These are phyloP conservation scores for Stegodyphus mimosarum DNA, from an alignment of 1,140 invertebrate species.

Conservation along the genomic window DNA sequence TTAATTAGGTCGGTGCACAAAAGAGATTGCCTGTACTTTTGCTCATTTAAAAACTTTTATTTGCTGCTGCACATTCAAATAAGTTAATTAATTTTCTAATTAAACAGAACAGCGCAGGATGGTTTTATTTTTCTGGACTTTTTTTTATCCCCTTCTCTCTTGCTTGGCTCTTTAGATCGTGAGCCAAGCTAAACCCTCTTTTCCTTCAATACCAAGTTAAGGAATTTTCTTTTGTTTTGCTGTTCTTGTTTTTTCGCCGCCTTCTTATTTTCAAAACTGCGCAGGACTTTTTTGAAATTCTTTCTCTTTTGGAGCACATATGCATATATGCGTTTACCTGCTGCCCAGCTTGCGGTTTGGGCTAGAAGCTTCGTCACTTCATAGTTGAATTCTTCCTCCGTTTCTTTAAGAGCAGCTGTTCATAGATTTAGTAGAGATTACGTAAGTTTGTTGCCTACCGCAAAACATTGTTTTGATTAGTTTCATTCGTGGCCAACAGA, in stretches of 20 bases:
- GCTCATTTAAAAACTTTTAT: slow-evolving; percentile 61
- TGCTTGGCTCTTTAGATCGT: slow-evolving; percentile 15
- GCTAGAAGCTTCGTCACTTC: no score
- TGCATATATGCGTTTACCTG: slow-evolving; percentile 42
- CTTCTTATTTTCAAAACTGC: slow-evolving; percentile 16
- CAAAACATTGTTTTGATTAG: no score
- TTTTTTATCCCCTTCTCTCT: slow-evolving; percentile 1
- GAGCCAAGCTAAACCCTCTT: slow-evolving; percentile 35
- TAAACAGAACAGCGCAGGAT: slow-evolving; percentile 58
- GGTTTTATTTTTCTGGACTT: slow-evolving; percentile 41
- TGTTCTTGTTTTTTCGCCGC: background rate
- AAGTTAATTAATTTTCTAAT: slow-evolving; percentile 62
- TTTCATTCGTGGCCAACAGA: no score
- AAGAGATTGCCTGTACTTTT: slow-evolving; percentile 61
- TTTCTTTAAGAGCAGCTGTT: no score
- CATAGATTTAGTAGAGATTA: no score
- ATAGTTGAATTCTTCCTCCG: no score
- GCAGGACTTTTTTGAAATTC: slow-evolving; percentile 57
- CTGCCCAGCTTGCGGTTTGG: no score
- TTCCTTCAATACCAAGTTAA: slow-evolving; percentile 58
- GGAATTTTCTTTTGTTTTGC: slow-evolving; percentile 51
- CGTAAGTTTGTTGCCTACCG: no score
- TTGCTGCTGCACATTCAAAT: slow-evolving; percentile 59
- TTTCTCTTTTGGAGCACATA: slow-evolving; percentile 32
- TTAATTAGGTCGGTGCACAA: slow-evolving; percentile 57